A percentile compares a stretch with the other conserved stretches of the same genome.
phyloP scores from a whole-genome alignment of 2,113 vertebrate genomes.

The zebrafish (Danio rerio) region GRCz12tu NC_133187.1:37690001-37690500 shows the following conservation, averaged over 20 bases:
- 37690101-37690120: background rate
- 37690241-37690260: background rate
- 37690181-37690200: background rate
- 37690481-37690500: background rate
- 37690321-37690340: slow-evolving; percentile 24
- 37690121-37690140: background rate
- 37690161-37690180: background rate
- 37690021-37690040: too few relatives aligned
- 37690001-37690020: too few relatives aligned
- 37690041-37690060: too few relatives aligned
- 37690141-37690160: background rate
- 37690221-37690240: background rate
- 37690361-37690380: background rate
- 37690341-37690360: background rate
- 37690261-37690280: background rate
- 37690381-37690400: background rate
- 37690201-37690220: background rate
- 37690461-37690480: slow-evolving; percentile 31
- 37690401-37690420: slow-evolving; percentile 34
- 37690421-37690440: slow-evolving; percentile 18
- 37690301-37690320: slow-evolving; percentile 36
- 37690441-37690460: slow-evolving; percentile 32
- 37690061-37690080: too few relatives aligned
- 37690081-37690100: background rate
- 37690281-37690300: background rate